Percentiles rank a stretch among this genome's conserved stretches.
These are phyloP conservation scores for Cerastis rubricosa DNA, from an alignment of 2,888 invertebrate species.

Conservation along the genomic window DNA sequence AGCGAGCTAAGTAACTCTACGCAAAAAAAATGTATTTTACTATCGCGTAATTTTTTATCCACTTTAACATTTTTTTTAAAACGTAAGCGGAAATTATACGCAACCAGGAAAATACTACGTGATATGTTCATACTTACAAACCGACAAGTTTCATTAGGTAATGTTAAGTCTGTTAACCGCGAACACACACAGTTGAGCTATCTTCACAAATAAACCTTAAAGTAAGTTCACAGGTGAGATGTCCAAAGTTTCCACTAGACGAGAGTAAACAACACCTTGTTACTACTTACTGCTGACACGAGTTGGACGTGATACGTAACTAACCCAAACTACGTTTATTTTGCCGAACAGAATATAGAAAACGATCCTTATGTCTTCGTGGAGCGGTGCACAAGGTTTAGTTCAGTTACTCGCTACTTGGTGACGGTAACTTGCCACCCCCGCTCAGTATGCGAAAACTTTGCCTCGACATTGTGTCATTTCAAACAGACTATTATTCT, in stretches of 20 bases:
- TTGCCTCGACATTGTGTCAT: constrained; percentile 62
- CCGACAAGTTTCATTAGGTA: constrained; percentile 22
- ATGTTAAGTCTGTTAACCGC: constrained; percentile 28
- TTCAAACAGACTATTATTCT: constrained; percentile 52
- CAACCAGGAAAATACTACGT: not conserved
- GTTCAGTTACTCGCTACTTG: constrained; percentile 48
- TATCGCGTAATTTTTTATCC: too few species aligned
- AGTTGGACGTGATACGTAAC: constrained; percentile 70
- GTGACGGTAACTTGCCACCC: constrained; percentile 44
- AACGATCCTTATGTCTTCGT: constrained; percentile 64
- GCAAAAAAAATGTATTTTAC: too few species aligned
- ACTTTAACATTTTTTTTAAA: not conserved
- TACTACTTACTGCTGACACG: constrained; percentile 75
- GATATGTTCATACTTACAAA: not conserved
- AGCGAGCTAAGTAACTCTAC: not conserved
- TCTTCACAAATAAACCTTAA: constrained; percentile 61
- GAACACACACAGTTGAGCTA: constrained; percentile 24
- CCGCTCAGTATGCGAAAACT: constrained; percentile 73
- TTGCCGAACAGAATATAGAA: constrained; percentile 59
- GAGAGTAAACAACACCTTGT: constrained; percentile 77
- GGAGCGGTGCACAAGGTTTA: constrained; percentile 43
- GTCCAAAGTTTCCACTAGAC: constrained; percentile 76
- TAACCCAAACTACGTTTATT: constrained; percentile 65
- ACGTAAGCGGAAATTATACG: not conserved
- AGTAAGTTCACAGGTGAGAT: constrained; percentile 73